A percentile compares a stretch with the other conserved stretches of the same genome.
phyloP scores from a whole-genome alignment of 2,113 vertebrate genomes.

The Lonchura striata region DNA sequence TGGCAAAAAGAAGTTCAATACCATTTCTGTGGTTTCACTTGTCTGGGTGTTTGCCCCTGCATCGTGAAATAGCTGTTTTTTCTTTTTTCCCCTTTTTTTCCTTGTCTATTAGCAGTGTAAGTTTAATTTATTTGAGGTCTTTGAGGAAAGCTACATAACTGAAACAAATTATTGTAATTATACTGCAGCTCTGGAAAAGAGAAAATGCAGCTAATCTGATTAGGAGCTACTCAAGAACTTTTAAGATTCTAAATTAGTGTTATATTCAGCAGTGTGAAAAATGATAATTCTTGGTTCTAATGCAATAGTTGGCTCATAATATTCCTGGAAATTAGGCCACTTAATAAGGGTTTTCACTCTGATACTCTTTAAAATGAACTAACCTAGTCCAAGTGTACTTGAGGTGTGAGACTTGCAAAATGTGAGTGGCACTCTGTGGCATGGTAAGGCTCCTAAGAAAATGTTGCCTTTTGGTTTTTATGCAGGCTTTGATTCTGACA shows the following conservation, averaged over 20 bases:
- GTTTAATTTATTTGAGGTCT: neutral
- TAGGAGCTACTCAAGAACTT: neutral
- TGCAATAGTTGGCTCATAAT: neutral
- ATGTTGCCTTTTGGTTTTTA: neutral
- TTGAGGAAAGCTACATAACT: neutral
- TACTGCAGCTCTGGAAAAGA: neutral
- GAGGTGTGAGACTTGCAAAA: neutral
- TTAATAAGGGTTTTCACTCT: neutral
- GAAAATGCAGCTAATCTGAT: neutral
- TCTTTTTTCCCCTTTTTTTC: neutral
- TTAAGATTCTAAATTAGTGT: neutral
- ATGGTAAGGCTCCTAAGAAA: neutral
- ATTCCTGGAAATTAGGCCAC: neutral
- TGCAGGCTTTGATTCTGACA: conserved; percentile 93
- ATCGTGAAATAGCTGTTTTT: neutral
- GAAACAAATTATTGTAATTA: neutral
- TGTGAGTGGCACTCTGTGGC: neutral
- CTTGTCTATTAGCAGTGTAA: neutral
- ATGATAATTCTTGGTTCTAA: neutral
- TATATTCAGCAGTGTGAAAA: neutral
- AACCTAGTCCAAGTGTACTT: neutral
- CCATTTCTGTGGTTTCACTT: neutral
- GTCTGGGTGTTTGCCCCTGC: neutral
- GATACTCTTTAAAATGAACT: neutral
- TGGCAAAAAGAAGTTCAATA: neutral